Base-by-base conservation (phyloP, 37 sponge, comb jelly and placozoan genomes). In the Diacarnus erythraeanus region DNA sequence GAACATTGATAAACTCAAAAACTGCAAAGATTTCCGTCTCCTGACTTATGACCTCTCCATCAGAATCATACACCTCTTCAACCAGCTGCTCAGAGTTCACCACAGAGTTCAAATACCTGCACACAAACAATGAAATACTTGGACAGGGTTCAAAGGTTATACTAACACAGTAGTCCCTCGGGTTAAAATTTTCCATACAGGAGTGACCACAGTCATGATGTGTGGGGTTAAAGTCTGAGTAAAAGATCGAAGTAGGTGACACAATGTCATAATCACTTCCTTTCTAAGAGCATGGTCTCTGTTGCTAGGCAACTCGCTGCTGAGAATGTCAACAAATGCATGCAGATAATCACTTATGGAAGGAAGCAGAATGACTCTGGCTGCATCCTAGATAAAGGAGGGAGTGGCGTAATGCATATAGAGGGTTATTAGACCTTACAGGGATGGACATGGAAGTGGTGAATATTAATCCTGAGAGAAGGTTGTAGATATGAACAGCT, bases 1-100 rank as follows among this genome's bases (percentile, higher is more conserved):
- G 73, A 20, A 65, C 79, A 72, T 47, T 58, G 40, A 87, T 87
- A 68, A 92, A 84, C 42, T 84, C 84, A 80, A 92, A 92, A 38
- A 87, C 26, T 12, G 85, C 83, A 61, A 84, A 92, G 0, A 87
- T 59, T 31, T 42, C 2, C 25, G 61, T 64, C 59, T 84, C 90
- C 31, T 72, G 66, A 58, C 66, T 64, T 31, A 81, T 80, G 61
- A 76, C 69, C 54, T 84, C 85, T 39, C 90, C 85, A 77, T 90
- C 90, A 41, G 84, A 83, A 36, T 90, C 90, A 82, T 59, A 80
- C 37, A 43, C 78, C 25, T 73, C 83, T 8, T 42, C 43, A 0
- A 69, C 77, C 25, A 57, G 38, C 15, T 77, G 76, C 20, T 35
- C 38, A 15, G 31, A 42, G 42, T 86, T 86, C 30, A 89, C 76